Conservation (phyloP, 2,797 vertebrate species). For the Rhabdomys pumilio region DNA sequence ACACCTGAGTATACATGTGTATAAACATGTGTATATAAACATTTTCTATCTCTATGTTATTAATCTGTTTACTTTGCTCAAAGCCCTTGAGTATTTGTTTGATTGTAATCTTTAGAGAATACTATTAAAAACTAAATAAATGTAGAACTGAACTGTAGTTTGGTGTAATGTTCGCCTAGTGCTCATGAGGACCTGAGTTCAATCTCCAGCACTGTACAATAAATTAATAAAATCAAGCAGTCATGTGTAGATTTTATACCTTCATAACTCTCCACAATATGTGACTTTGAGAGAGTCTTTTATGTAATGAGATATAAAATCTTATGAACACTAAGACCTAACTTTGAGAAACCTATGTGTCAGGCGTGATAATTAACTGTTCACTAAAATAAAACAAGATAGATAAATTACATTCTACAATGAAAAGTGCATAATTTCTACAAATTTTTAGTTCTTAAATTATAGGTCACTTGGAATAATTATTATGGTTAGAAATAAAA, state of each 20-base stretch:
- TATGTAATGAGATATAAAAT: constrained; percentile 26
- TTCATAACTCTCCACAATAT: background rate
- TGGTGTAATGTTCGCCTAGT: background rate
- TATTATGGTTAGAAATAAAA: constrained; percentile 48
- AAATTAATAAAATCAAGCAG: background rate
- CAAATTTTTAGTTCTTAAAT: constrained; percentile 22
- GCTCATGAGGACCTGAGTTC: background rate
- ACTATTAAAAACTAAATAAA: background rate
- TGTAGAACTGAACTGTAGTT: background rate
- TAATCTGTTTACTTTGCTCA: background rate
- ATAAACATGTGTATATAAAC: background rate
- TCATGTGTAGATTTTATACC: background rate
- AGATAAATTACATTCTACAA: constrained; percentile 51
- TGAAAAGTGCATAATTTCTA: constrained; percentile 19
- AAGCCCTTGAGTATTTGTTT: background rate
- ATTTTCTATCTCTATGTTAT: background rate
- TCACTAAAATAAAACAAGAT: constrained; percentile 62
- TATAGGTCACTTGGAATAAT: constrained; percentile 13
- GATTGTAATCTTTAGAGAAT: background rate
- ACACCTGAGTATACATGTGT: no score
- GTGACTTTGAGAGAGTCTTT: background rate
- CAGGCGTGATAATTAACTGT: constrained; percentile 9
- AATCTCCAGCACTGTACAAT: background rate
- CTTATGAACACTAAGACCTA: constrained; percentile 15
- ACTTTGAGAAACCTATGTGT: constrained; percentile 43